These are phyloP conservation scores for Ariolimax columbianus DNA, from an alignment of 2,888 invertebrate genomes.

Conservation along the genomic window DNA sequence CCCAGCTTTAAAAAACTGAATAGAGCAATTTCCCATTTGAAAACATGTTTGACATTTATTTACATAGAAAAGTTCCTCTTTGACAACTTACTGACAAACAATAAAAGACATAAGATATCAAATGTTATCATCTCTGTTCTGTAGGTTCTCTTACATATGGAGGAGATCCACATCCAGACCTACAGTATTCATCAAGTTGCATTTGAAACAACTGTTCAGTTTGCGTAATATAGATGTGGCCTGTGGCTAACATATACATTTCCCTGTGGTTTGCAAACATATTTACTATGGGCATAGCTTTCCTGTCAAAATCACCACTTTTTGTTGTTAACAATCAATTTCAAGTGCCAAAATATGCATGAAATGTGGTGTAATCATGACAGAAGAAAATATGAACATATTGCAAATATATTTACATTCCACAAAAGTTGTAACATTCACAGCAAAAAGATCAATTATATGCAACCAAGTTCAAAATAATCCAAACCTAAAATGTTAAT, in stretches of 20 bases:
- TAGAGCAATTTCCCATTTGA: background rate
- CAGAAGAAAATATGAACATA: constrained; percentile 1
- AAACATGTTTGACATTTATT: background rate
- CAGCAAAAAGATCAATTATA: background rate
- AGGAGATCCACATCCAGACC: no score
- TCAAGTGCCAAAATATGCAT: background rate
- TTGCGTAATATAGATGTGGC: background rate
- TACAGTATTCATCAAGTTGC: no score
- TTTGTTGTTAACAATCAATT: background rate
- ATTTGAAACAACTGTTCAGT: no score
- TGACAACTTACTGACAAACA: no score
- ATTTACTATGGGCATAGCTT: background rate
- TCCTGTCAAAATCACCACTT: background rate
- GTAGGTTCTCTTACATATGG: no score
- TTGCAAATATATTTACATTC: constrained; percentile 12
- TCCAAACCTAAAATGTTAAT: background rate
- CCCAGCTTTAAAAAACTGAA: background rate
- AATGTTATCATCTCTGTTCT: no score
- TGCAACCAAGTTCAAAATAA: background rate
- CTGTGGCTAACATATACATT: background rate
- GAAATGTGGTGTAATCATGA: background rate
- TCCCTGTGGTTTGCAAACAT: background rate
- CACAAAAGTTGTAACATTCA: background rate
- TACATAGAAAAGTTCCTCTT: no score
- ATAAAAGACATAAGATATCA: no score